Percentiles rank a stretch among this genome's conserved stretches.
Evolutionary conservation across 2,888 invertebrate species (phyloP).

Genomic region (Pecten maximus): DNA sequence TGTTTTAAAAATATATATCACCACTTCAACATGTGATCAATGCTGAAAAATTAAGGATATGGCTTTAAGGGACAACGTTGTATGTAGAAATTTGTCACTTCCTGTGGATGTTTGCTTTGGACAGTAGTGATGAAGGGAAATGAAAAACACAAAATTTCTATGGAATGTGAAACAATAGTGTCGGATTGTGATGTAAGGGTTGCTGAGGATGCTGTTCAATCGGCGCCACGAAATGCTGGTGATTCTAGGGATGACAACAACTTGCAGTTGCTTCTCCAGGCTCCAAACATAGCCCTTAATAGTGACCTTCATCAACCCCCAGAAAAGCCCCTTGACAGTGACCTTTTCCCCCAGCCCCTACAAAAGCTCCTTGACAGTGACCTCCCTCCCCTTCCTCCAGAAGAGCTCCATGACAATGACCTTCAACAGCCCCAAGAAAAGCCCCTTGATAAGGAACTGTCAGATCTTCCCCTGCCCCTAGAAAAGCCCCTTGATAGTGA

Average conservation of each 20-base stretch:
- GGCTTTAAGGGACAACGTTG: background rate
- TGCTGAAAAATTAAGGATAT: background rate
- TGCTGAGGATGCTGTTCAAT: background rate
- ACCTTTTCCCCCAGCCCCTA: background rate
- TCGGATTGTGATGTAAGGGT: background rate
- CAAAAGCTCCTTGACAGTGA: background rate
- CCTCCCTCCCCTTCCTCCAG: background rate
- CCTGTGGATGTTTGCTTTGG: background rate
- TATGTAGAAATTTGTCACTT: background rate
- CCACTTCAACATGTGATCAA: background rate
- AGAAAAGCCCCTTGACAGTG: background rate
- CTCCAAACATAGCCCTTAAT: background rate
- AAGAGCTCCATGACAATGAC: background rate
- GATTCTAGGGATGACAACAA: background rate
- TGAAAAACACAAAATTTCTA: background rate
- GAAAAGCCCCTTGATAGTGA: background rate
- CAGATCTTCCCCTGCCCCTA: background rate
- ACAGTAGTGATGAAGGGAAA: background rate
- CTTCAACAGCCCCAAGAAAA: slow-evolving; percentile 54
- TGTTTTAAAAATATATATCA: background rate
- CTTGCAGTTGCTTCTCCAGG: background rate
- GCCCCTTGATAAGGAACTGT: background rate
- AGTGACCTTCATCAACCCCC: background rate
- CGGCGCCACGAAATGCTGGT: background rate
- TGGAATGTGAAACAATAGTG: background rate